Conservation (phyloP, 2,888 invertebrate genomes). For the Bugulina stolonifera region DNA sequence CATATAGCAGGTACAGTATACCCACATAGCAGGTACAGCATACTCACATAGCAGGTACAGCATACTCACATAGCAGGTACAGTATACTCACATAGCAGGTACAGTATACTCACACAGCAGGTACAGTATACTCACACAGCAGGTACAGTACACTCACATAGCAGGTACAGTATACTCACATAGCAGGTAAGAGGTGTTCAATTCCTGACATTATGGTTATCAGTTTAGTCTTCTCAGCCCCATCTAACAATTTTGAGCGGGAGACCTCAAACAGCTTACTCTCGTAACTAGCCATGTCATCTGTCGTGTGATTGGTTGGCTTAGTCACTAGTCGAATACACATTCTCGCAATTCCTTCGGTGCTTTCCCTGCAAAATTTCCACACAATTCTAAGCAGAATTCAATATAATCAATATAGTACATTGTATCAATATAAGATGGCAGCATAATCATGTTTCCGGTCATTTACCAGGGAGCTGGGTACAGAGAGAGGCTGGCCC, state of each 20-base stretch:
- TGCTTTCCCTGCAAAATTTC: background rate
- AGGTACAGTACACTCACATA: background rate
- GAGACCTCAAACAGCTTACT: slow-evolving; percentile 19
- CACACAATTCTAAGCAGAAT: too few species aligned
- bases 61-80: background rate
- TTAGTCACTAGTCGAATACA: slow-evolving; percentile 3
- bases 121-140: background rate
- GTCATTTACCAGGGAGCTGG: too few species aligned
- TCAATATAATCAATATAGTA: too few species aligned
- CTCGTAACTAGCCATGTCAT: background rate
- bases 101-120: background rate
- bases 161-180: slow-evolving; percentile 6
- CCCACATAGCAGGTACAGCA: background rate
- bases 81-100: background rate
- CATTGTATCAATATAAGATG: too few species aligned
- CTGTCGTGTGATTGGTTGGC: background rate
- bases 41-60: background rate
- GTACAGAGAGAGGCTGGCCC: too few species aligned
- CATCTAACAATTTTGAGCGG: background rate
- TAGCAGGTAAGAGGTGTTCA: background rate
- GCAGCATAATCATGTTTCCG: too few species aligned
- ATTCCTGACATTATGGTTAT: slow-evolving; percentile 3
- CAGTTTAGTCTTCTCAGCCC: slow-evolving; percentile 6
- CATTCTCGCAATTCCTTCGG: slow-evolving; percentile 12
- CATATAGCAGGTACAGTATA: too few species aligned